Base-by-base conservation (phyloP, 2,113 vertebrate species). In the Antennarius striatus region DNA sequence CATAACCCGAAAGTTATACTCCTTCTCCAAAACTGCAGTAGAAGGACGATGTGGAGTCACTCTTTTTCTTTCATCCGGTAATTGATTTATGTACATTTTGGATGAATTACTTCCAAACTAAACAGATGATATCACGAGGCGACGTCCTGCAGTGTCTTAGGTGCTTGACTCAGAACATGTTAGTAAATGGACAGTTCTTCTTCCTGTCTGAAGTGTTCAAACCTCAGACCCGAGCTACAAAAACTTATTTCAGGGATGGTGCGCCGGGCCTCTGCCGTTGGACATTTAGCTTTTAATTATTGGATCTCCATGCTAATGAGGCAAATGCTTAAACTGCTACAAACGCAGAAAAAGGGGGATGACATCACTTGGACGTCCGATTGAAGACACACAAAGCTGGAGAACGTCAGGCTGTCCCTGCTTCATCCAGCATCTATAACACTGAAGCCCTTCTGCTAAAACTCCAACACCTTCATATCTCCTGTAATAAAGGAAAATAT, bases 241-340 rank as follows among this genome's bases (percentile, higher is more conserved):
- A 36, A 1, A 1, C 32, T 36, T 1, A 36, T 36, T 7, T 4
- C 7, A 36, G 13, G 49, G 17, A 15, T 30, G 13, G 15, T 32
- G 53, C 50, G n/a, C 40, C 17, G 4, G 42, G 43, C 16, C 48
- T 52, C 43, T 32, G 64, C 81, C 71, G 75, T 56, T 28, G 32
- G 54, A 85, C 77, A 50, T 15, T 49, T 16, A 0, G 10, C 58
- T 63, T 58, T 80, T 69, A 4, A 78, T 81, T 75, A 40, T 56
- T 69, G 63, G 58, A 13, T 83, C 60, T 0, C 76, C 79, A 76
- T 73, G 79, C 81, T 52, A 81, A 88, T 75, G 0, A 12, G 57
- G 22, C 60, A 81, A 81, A 70, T 72, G 73, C 76, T 71, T 81
- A 71, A 56, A 30, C 22, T 61, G 60, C 4, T 56, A 63, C 6